phyloP scores from a whole-genome alignment of 2,797 vertebrate genomes.

The Harpagifer antarcticus region DNA sequence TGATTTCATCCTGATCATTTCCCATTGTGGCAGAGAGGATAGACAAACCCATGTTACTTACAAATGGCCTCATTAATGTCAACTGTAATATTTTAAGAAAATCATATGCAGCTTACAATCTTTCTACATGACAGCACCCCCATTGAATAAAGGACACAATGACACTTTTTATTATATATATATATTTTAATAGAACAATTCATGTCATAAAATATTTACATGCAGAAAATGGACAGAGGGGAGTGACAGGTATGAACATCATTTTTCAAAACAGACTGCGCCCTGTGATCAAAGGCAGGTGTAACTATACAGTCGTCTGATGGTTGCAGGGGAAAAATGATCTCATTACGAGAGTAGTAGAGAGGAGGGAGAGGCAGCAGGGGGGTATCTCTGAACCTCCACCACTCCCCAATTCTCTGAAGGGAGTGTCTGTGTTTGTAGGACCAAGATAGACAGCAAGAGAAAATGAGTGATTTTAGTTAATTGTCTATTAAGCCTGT shows the following conservation, averaged over 20 bases:
- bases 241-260: conserved; percentile 73
- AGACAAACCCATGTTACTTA: conserved; percentile 39
- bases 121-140: conserved; percentile 31
- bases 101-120: conserved; percentile 27
- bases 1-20: conserved; percentile 44
- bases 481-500: conserved; percentile 49
- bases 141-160: conserved; percentile 49
- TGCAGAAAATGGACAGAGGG: conserved; percentile 64
- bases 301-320: conserved; percentile 57
- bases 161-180: conserved; percentile 65
- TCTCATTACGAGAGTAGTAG: conserved; percentile 59
- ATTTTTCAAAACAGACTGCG: conserved; percentile 65
- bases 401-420: conserved; percentile 33
- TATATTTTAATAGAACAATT: conserved; percentile 78
- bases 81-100: conserved; percentile 55
- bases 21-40: conserved; percentile 29
- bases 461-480: conserved; percentile 56
- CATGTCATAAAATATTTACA: conserved; percentile 82
- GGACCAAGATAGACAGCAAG: conserved; percentile 46
- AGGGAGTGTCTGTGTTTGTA: conserved; percentile 37
- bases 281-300: conserved; percentile 69
- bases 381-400: conserved; percentile 40
- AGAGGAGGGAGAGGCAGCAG: conserved; percentile 36
- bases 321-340: conserved; percentile 64
- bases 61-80: conserved; percentile 62